Evolutionary conservation across 2,888 invertebrate species (phyloP).

Genomic region (Cyrtodaria siliqua): DNA sequence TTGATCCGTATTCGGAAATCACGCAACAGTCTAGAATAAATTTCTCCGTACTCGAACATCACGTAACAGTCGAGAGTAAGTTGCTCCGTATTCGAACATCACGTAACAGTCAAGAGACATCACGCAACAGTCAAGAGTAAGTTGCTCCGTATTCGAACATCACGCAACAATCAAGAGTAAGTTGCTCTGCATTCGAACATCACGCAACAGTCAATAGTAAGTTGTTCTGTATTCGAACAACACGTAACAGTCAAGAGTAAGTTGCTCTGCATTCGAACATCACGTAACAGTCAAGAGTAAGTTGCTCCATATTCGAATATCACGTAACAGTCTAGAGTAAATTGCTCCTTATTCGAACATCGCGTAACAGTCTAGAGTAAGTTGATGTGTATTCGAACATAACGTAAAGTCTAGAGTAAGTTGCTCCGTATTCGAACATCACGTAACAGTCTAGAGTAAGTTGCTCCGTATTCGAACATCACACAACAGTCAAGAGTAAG

Average conservation of each 20-base stretch:
- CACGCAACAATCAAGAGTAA: constrained; percentile 54
- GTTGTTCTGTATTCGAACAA: constrained; percentile 61
- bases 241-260: constrained; percentile 54
- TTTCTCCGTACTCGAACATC: too few species aligned
- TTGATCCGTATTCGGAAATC: constrained; percentile 61
- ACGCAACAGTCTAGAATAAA: constrained; percentile 54
- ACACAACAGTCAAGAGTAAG: constrained; percentile 60
- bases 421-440: constrained; percentile 59
- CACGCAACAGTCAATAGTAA: constrained; percentile 61
- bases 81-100: constrained; percentile 62
- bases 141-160: constrained; percentile 62
- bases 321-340: constrained; percentile 54
- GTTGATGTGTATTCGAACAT: constrained; percentile 54
- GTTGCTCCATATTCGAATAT: constrained; percentile 62
- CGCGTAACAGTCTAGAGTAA: constrained; percentile 56
- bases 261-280: too few species aligned
- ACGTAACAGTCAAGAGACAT: constrained; percentile 53
- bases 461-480: too few species aligned
- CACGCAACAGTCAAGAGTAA: constrained; percentile 57
- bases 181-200: too few species aligned
- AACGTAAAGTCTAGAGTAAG: constrained; percentile 51
- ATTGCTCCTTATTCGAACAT: too few species aligned
- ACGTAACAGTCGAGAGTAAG: constrained; percentile 60
- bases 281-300: constrained; percentile 62
- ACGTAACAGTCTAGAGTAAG: constrained; percentile 55